Base-by-base conservation (phyloP, 92 coral and sea anemone species). In the Zoanthus solanderi region DNA sequence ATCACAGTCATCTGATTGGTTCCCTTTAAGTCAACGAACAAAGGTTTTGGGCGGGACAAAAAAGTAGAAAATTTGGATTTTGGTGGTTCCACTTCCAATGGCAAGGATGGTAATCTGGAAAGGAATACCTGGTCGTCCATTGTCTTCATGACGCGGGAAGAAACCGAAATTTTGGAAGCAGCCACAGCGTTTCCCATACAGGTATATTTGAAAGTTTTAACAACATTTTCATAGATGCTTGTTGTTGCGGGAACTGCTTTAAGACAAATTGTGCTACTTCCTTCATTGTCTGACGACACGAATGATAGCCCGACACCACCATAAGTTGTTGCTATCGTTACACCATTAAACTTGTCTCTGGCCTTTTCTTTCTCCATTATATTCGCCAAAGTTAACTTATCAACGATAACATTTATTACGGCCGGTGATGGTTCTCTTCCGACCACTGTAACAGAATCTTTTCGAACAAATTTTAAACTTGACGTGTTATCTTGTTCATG, bases 21-120 rank as follows among this genome's bases (percentile, higher is more conserved):
- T 18, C 57, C 76, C 14, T n/a, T 66, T 13, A 34, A 48, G 23
- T 81, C 63, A 58, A 81, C 66, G 15, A 28, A 47, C 85, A 81
- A 46, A 48, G 85, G 85, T 53, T 71, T 63, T 28, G 63, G 63
- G 52, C 44, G 18, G 57, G 14, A 23, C 63, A 18, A 44, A 12
- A 48, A 45, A 23, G 16, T 60, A 67, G 74, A 29, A 31, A 66
- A 11, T 48, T 31, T 2, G 44, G 44, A 3, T 11, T 53, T 77
- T 14, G 29, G 44, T 31, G 18, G 68, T 8, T 28, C 29, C 45
- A 73, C 2, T 73, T 6, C 4, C 14, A 30, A 32, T 34, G 48
- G 17, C 29, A 23, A 52, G 14, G 23, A 29, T 37, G 42, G 42
- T 37, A 30, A 7, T 13, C 46, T 11, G 85, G 23, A 47, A 23